phyloP scores from a whole-genome alignment of 2,888 invertebrate species.

The Bimastos eiseni region DNA sequence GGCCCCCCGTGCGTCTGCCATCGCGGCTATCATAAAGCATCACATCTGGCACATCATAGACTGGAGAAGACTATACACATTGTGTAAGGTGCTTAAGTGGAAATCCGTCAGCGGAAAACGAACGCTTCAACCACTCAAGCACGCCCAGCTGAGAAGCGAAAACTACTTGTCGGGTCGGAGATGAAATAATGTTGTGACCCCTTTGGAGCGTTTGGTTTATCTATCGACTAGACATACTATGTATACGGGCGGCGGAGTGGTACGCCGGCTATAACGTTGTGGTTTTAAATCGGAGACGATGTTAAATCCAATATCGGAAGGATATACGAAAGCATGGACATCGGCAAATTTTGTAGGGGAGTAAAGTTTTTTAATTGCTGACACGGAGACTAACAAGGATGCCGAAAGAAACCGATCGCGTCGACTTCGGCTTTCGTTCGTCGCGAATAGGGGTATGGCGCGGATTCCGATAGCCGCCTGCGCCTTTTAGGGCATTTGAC shows the following conservation, averaged over 20 bases:
- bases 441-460: too few species aligned
- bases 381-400: too few species aligned
- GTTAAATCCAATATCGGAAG: not conserved
- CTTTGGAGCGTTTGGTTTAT: not conserved
- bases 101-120: not conserved
- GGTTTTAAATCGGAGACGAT: not conserved
- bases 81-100: constrained; percentile 5
- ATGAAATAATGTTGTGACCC: not conserved
- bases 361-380: too few species aligned
- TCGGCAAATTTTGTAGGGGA: not conserved
- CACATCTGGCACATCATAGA: not conserved
- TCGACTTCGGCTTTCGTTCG: too few species aligned
- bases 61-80: not conserved
- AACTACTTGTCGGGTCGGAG: constrained; percentile 4
- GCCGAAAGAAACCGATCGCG: too few species aligned
- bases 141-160: not conserved
- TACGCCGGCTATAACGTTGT: not conserved
- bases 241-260: not conserved
- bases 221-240: not conserved
- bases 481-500: too few species aligned
- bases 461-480: too few species aligned
- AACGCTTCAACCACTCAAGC: not conserved
- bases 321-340: not conserved
- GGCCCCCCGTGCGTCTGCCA: not conserved
- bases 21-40: not conserved